Evolutionary conservation across 2,888 invertebrate genomes (phyloP).

Genomic region (Dryobotodes eremita): DNA sequence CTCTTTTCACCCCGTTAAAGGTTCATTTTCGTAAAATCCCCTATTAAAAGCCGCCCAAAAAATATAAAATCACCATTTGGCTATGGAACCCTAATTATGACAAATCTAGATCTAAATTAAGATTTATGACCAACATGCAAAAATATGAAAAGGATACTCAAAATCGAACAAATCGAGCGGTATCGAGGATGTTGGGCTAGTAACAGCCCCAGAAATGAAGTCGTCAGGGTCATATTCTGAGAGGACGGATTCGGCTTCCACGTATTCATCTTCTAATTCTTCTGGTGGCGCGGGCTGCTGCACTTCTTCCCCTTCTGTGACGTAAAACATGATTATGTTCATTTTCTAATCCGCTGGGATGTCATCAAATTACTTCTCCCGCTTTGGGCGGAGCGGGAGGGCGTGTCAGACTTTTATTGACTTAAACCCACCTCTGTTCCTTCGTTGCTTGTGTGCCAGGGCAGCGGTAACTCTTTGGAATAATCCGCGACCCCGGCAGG

Average conservation of each 20-base stretch:
- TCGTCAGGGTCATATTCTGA: constrained; percentile 88
- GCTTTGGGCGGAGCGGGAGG: too few species aligned
- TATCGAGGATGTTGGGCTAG: constrained; percentile 89
- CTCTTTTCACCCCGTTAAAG: neutral
- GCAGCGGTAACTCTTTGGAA: too few species aligned
- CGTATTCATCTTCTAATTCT: constrained; percentile 73
- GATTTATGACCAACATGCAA: neutral
- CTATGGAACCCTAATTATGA: neutral
- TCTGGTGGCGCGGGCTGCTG: neutral
- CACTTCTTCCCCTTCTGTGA: constrained; percentile 18
- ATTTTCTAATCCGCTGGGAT: neutral
- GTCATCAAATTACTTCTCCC: too few species aligned
- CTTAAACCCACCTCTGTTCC: too few species aligned
- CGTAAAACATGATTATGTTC: neutral
- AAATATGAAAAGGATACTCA: constrained; percentile 91
- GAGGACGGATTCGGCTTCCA: constrained; percentile 82
- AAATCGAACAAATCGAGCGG: constrained; percentile 91
- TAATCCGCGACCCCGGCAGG: too few species aligned
- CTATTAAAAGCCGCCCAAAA: neutral
- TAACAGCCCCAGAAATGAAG: constrained; percentile 90
- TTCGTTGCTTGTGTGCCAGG: too few species aligned
- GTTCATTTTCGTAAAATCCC: neutral
- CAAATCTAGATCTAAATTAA: neutral
- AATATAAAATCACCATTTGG: neutral
- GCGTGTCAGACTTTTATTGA: too few species aligned